Percentiles rank a stretch among this genome's conserved stretches.
Conservation (phyloP, 2,888 invertebrate species). For the Pheosia tremula region DNA sequence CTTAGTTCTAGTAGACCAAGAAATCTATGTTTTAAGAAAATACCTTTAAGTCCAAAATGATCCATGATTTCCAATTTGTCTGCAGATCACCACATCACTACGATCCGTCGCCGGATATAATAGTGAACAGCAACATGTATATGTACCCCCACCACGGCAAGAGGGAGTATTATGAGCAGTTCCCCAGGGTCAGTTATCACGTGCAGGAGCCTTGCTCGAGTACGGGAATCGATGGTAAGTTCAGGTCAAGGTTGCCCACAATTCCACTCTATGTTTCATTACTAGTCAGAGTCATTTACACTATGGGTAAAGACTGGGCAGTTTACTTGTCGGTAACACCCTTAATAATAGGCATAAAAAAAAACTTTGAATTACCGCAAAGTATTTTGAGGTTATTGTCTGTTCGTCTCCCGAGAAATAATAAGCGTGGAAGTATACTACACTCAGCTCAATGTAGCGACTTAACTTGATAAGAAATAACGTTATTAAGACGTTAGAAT, state of each 20-base stretch:
- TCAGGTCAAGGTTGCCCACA: background rate
- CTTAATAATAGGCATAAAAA: background rate
- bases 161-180: constrained; percentile 77
- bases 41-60: too few species aligned
- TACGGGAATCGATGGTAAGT: constrained; percentile 61
- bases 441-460: constrained; percentile 4
- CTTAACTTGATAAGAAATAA: constrained; percentile 5
- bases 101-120: constrained; percentile 68
- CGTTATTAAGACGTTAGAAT: constrained; percentile 5
- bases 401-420: background rate
- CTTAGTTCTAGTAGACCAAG: too few species aligned
- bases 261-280: too few species aligned
- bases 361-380: background rate
- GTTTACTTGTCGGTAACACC: too few species aligned
- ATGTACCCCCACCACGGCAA: constrained; percentile 73
- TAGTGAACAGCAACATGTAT: constrained; percentile 74
- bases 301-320: too few species aligned
- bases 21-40: too few species aligned
- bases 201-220: constrained; percentile 65
- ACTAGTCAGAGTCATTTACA: too few species aligned
- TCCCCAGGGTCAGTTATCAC: constrained; percentile 61
- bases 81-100: constrained; percentile 77
- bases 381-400: background rate
- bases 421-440: background rate
- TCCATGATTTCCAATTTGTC: constrained; percentile 11